phyloP scores from a whole-genome alignment of 37 sponge, comb jelly and placozoan species.

The Geodia barretti region DNA sequence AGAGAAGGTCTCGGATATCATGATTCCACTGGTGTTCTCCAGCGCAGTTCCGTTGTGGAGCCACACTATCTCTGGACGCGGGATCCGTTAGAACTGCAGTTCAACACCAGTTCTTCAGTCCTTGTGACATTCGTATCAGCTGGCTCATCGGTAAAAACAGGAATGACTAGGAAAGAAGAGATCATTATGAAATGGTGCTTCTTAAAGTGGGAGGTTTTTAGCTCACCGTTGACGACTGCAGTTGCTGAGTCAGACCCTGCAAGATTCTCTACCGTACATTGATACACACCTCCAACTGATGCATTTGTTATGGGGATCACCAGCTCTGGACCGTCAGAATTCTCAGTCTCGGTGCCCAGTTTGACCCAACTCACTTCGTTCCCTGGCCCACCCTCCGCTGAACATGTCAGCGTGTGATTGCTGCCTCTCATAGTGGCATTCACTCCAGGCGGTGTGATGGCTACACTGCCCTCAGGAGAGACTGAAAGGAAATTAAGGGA shows the following conservation, averaged over 20 bases:
- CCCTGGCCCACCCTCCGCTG: slow-evolving; percentile 52
- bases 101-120: background rate
- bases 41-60: slow-evolving; percentile 50
- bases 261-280: slow-evolving; percentile 59
- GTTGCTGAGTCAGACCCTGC: slow-evolving; percentile 42
- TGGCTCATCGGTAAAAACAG: slow-evolving; percentile 22
- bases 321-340: slow-evolving; percentile 3
- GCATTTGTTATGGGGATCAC: slow-evolving; percentile 25
- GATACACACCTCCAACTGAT: slow-evolving; percentile 63
- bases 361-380: slow-evolving; percentile 40
- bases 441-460: slow-evolving; percentile 6
- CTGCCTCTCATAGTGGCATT: background rate
- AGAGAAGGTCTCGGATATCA: background rate
- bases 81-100: slow-evolving; percentile 45
- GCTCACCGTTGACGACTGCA: slow-evolving; percentile 24
- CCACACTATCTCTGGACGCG: slow-evolving; percentile 48
- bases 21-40: background rate
- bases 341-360: slow-evolving; percentile 9
- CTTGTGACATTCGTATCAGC: slow-evolving; percentile 11
- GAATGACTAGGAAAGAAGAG: slow-evolving; percentile 33
- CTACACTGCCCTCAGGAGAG: slow-evolving; percentile 31
- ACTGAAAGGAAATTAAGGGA: slow-evolving; percentile 25
- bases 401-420: slow-evolving; percentile 32
- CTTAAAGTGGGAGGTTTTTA: background rate
- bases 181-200: background rate